Conservation (phyloP, 92 coral and sea anemone species). For the Nematostella vectensis region DNA sequence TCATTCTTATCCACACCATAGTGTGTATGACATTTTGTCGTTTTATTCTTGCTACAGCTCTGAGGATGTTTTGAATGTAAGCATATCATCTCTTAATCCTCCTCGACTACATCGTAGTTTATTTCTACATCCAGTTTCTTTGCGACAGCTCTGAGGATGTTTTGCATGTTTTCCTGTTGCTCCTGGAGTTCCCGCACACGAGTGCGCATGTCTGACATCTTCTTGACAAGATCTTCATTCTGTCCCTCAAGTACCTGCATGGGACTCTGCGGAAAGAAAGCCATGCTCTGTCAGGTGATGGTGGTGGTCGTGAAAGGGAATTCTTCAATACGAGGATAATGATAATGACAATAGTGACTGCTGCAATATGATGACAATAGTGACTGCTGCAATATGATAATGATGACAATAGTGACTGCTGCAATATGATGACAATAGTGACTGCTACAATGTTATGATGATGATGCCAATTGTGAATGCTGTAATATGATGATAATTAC, state of each 20-base stretch:
- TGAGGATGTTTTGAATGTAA: constrained; percentile 67
- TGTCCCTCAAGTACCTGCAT: constrained; percentile 67
- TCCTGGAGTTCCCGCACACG: constrained; percentile 56
- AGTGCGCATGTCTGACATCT: constrained; percentile 37
- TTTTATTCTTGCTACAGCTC: constrained; percentile 67
- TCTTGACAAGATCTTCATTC: constrained; percentile 52
- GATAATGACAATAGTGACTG: too few relatives aligned
- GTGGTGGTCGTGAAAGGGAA: too few relatives aligned
- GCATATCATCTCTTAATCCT: too few relatives aligned
- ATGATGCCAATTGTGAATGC: too few relatives aligned
- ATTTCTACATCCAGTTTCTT: constrained; percentile 61
- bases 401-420: too few relatives aligned
- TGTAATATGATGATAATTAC: too few relatives aligned
- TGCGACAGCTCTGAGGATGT: constrained; percentile 77
- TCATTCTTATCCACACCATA: constrained; percentile 73
- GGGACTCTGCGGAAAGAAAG: constrained; percentile 37
- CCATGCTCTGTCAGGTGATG: too few relatives aligned
- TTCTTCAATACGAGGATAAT: too few relatives aligned
- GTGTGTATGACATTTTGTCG: constrained; percentile 63
- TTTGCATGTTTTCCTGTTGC: constrained; percentile 68
- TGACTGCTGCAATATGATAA: too few relatives aligned
- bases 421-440: too few relatives aligned
- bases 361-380: too few relatives aligned
- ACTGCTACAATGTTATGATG: too few relatives aligned
- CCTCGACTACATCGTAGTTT: constrained; percentile 75